Percentiles rank a stretch among this genome's conserved stretches.
These are phyloP conservation scores for Microplitis demolitor DNA, from an alignment of 1,140 invertebrate species.

Conservation along the genomic window DNA sequence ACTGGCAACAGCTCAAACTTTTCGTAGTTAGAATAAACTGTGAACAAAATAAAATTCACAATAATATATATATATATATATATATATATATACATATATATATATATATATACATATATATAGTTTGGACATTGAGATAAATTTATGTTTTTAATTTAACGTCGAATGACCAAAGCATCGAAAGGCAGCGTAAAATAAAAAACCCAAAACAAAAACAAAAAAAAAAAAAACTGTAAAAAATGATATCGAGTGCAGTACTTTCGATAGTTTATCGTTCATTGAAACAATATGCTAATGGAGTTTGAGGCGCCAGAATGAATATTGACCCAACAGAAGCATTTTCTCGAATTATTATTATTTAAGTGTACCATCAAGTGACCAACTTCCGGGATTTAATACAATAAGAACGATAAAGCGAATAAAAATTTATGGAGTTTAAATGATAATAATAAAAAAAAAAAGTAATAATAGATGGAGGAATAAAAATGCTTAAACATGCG, in stretches of 20 bases:
- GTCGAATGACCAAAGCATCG: conserved; percentile 59
- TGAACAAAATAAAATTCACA: conserved; percentile 1
- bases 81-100: neutral
- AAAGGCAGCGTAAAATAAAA: conserved; percentile 36
- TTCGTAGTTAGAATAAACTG: conserved; percentile 6
- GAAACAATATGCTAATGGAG: conserved; percentile 62
- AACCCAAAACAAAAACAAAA: neutral
- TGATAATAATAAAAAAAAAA: too few relatives aligned
- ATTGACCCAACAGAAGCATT: neutral
- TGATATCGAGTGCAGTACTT: neutral
- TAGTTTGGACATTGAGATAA: conserved; percentile 36
- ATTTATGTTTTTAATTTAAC: conserved; percentile 63
- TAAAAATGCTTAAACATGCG: too few relatives aligned
- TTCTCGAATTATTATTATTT: neutral
- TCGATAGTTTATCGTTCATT: conserved; percentile 53
- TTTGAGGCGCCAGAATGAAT: conserved; percentile 2
- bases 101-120: neutral
- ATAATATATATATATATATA: neutral
- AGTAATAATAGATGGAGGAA: too few relatives aligned
- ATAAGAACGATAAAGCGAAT: too few relatives aligned
- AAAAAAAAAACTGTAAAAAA: conserved; percentile 13
- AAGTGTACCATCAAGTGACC: too few relatives aligned
- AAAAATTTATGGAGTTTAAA: too few relatives aligned
- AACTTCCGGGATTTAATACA: too few relatives aligned
- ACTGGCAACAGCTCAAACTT: conserved; percentile 16